These are phyloP conservation scores for Acanthosepion esculentum DNA, from an alignment of 2,888 invertebrate genomes.

Conservation along the genomic window DNA sequence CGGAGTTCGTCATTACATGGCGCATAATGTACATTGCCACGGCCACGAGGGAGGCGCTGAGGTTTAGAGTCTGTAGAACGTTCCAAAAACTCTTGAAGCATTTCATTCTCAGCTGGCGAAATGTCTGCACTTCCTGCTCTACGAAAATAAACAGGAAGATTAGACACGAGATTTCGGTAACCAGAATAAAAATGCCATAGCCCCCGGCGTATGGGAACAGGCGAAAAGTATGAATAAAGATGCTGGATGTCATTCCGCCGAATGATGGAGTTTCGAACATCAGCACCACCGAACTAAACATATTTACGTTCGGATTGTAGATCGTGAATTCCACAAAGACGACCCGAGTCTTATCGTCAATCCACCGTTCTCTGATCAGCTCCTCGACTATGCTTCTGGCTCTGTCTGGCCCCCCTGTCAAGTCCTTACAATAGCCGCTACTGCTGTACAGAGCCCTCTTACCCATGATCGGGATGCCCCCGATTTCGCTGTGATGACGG, in stretches of 20 bases:
- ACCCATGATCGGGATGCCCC: constrained; percentile 63
- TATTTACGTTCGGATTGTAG: constrained; percentile 64
- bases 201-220: constrained; percentile 62
- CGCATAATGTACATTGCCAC: constrained; percentile 61
- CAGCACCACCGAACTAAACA: constrained; percentile 59
- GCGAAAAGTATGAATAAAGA: constrained; percentile 59
- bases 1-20: constrained; percentile 61
- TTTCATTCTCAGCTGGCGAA: constrained; percentile 53
- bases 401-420: constrained; percentile 57
- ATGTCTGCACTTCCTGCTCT: constrained; percentile 56
- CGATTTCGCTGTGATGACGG: constrained; percentile 56
- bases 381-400: constrained; percentile 52
- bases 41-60: constrained; percentile 57
- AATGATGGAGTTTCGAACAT: constrained; percentile 61
- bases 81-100: constrained; percentile 65
- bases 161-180: constrained; percentile 59
- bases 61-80: constrained; percentile 58
- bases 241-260: constrained; percentile 54
- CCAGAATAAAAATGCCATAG: constrained; percentile 58
- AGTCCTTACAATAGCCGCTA: constrained; percentile 62
- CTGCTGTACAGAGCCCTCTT: constrained; percentile 60
- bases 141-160: constrained; percentile 59
- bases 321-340: constrained; percentile 64
- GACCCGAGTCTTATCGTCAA: constrained; percentile 60
- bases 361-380: constrained; percentile 56